These are phyloP conservation scores for Lepus oiostolus DNA, from an alignment of 2,797 vertebrate species.

Conservation along the genomic window DNA sequence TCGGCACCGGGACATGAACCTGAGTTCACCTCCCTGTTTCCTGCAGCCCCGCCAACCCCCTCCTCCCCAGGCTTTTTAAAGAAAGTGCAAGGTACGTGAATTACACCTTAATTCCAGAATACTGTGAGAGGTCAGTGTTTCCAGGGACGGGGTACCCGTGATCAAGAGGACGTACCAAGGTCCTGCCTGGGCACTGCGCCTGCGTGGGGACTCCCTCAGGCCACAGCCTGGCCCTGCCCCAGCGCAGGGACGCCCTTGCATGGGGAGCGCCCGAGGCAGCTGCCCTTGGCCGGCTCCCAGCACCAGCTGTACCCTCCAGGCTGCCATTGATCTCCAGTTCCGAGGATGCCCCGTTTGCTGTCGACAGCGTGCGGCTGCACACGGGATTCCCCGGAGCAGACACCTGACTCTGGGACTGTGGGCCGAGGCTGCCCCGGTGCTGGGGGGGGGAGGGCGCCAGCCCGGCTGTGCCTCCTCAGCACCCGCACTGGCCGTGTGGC, in stretches of 20 bases:
- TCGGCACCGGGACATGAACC: no score
- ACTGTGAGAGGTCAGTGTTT: not conserved
- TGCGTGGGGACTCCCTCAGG: not conserved
- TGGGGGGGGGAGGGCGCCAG: accelerated
- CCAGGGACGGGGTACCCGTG: not conserved
- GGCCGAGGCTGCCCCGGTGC: not conserved
- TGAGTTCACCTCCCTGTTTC: no score
- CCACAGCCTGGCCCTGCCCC: not conserved
- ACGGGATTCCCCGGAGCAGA: not conserved
- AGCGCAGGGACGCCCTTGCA: not conserved
- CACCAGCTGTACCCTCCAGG: not conserved
- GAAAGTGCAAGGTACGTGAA: no score
- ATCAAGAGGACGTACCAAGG: not conserved
- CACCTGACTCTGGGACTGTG: not conserved
- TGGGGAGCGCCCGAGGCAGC: not conserved
- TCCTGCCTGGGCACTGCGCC: not conserved
- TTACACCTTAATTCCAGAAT: no score
- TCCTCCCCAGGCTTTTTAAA: no score
- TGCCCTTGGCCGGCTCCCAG: not conserved
- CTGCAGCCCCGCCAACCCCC: no score
- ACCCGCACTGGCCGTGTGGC: accelerated
- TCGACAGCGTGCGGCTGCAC: not conserved
- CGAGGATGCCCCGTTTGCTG: not conserved
- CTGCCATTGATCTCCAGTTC: not conserved
- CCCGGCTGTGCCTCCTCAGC: not conserved